Percentiles rank a stretch among this genome's conserved stretches.
phyloP scores from a whole-genome alignment of 2,113 vertebrate genomes.

The Sigmodon hispidus region DNA sequence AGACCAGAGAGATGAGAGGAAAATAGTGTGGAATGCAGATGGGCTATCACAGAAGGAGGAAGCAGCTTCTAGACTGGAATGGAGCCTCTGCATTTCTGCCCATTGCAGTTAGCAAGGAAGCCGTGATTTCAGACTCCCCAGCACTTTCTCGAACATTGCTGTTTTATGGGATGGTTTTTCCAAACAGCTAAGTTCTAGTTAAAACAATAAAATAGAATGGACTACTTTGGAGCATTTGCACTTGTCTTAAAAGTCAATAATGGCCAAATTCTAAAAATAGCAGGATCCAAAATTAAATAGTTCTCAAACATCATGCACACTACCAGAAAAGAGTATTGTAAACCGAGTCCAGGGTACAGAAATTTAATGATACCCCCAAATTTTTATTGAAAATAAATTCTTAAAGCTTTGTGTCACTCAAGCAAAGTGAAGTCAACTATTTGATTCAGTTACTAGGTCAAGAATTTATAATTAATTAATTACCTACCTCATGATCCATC shows the following conservation, averaged over 20 bases:
- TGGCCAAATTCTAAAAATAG: background rate
- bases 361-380: background rate
- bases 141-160: background rate
- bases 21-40: background rate
- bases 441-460: background rate
- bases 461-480: background rate
- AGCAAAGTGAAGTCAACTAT: background rate
- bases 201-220: too few relatives aligned
- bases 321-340: background rate
- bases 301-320: too few relatives aligned
- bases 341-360: background rate
- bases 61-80: background rate
- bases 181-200: background rate
- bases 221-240: background rate
- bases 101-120: background rate
- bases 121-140: background rate
- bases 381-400: background rate
- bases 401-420: background rate
- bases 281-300: background rate
- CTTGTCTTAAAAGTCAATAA: background rate
- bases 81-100: background rate
- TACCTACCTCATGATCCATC: background rate
- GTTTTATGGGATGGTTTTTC: background rate
- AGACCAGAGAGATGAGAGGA: background rate
- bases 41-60: background rate